Base-by-base conservation (phyloP, 2,888 invertebrate genomes). In the Drosophila sordidula region DNA sequence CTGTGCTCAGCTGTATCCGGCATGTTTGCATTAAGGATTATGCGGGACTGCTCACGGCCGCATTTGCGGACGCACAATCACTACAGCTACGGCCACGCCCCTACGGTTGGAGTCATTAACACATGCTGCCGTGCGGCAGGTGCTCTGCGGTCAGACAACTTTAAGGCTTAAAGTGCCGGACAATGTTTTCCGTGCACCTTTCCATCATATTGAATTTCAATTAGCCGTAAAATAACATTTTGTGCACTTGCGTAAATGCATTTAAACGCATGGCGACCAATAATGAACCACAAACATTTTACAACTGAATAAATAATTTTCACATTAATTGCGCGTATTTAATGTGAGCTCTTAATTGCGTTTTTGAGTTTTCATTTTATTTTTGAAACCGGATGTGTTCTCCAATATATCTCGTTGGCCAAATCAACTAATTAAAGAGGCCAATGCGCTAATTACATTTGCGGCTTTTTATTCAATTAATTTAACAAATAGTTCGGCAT, bases 201-300 rank as follows among this genome's bases (percentile, higher is more conserved):
- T 58, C 12, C 51, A 56, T 42, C 51, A 44, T 58, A 63, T 74
- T 67, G 66, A 70, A 82, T 71, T 86, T 85, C 87, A 83, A 85
- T 87, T 85, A 79, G 87, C 83, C 50, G 52, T 66, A 57, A 82
- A 81, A 79, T 67, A 65, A 58, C 70, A 70, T 47, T 67, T 45
- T 46, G 45, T 58, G 32, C 51, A 36, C 29, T 42, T 55, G 62
- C 25, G 68, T 65, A 54, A 70, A 70, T 63, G 62, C 67, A 64
- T 79, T 76, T 54, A 66, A 82, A 59, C 50, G 46, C 65, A 62
- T 47, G 34, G 56, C 51, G 55, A 81, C 85, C 87, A 79, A 68
- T 89, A 89, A 89, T 87, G 80, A 75, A 68, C 85, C 85, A 52
- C 85, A 87, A 82, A 89, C 85, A 87, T 85, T 86, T 87, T 69